phyloP scores from a whole-genome alignment of 2,113 vertebrate genomes.

The Pelvicachromis taeniatus region DNA sequence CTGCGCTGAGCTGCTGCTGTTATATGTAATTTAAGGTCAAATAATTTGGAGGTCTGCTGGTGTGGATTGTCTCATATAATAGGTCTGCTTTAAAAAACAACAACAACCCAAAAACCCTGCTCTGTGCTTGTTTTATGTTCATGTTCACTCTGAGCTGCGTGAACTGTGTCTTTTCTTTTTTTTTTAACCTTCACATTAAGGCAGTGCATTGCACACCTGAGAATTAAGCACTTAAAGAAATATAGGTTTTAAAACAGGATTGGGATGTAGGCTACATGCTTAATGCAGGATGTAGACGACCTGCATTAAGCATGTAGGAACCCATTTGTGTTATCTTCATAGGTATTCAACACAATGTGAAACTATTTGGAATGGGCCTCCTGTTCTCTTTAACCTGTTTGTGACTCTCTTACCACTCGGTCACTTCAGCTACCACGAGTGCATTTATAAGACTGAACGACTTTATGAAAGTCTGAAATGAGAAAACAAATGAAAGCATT shows the following conservation, averaged over 20 bases:
- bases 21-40: neutral
- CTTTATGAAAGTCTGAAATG: neutral
- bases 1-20: neutral
- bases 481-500: neutral
- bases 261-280: too few species aligned
- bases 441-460: neutral
- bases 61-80: neutral
- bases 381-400: neutral
- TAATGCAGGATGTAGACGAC: neutral
- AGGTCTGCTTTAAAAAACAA: neutral
- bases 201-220: neutral
- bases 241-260: neutral
- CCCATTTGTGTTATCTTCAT: neutral
- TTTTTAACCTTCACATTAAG: neutral
- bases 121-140: neutral
- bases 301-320: neutral
- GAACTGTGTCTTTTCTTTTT: neutral
- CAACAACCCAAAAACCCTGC: neutral
- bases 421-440: neutral
- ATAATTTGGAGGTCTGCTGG: neutral
- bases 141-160: neutral
- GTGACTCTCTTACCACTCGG: neutral
- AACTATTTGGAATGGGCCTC: neutral
- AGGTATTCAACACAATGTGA: neutral
- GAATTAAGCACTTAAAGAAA: neutral